Base-by-base conservation (phyloP, 2,113 vertebrate species). In the Elgaria multicarinata region DNA sequence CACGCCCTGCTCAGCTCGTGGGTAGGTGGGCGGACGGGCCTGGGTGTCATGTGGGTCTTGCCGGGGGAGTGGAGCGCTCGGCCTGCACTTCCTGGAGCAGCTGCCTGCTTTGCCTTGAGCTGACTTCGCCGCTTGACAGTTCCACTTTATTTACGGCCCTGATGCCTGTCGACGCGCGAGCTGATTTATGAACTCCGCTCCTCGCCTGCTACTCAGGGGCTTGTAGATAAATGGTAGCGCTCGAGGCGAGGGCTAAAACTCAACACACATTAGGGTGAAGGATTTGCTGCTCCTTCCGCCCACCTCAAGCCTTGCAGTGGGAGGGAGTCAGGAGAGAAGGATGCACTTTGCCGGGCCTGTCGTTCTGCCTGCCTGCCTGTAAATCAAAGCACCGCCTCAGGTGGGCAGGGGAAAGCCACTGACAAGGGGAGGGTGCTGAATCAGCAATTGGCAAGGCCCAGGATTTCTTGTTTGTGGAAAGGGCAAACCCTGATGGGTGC, bases 111-210 rank as follows among this genome's bases (percentile, higher is more conserved):
- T 5, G 0, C 80, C 4, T 62, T 13, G 28, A 42, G 44, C 76
- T 36, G 62, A 16, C 84, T 81, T 24, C 2, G 1, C 3, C 46
- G 74, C 79, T 85, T 94, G 95, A 95, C 93, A 95, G 91, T 76
- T 88, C 92, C 87, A 0, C 72, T 93, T 83, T 90, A 74, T 91
- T 90, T 71, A 83, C 83, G 6, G 95, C 14, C 62, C 94, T 96
- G 96, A 96, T 94, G 87, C 78, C 90, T 24, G 83, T 80, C 66
- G 93, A 95, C 94, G 89, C 88, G 1, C 76, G 64, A 66, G 89
- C 7, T 85, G 94, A 96, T 96, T 92, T 95, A 95, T 95, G 92
- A 92, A 95, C 94, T 95, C 93, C 64, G 79, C 93, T 95, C 92
- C 87, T 76, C 39, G 39, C 78, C 72, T 0, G 79, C 91, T 85